Evolutionary conservation across 1,140 invertebrate genomes (phyloP).

Genomic region (Drosophila asahinai): DNA sequence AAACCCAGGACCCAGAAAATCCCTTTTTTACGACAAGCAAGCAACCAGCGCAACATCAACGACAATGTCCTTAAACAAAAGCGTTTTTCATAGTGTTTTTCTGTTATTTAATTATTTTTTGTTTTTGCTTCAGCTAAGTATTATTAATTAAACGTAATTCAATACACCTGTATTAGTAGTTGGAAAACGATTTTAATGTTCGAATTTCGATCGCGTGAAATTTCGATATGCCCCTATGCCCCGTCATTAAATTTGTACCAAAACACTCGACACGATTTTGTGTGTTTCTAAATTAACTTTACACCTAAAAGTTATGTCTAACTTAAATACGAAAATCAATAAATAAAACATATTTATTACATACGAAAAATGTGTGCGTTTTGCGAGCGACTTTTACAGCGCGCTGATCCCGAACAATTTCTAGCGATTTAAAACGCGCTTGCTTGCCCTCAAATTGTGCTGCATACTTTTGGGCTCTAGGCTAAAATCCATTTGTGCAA

Average conservation of each 20-base stretch:
- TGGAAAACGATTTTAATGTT: constrained; percentile 57
- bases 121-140: constrained; percentile 78
- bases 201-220: constrained; percentile 34
- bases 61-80: constrained; percentile 67
- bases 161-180: constrained; percentile 66
- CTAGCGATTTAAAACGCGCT: constrained; percentile 19
- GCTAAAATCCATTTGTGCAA: constrained; percentile 88
- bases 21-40: constrained; percentile 47
- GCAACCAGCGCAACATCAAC: constrained; percentile 35
- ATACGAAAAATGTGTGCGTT: constrained; percentile 17
- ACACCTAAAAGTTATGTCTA: constrained; percentile 61
- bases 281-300: constrained; percentile 68
- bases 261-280: constrained; percentile 44
- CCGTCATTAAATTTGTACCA: constrained; percentile 59
- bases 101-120: constrained; percentile 72
- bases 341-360: constrained; percentile 79
- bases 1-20: constrained; percentile 17
- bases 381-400: constrained; percentile 13
- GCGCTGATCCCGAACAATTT: neutral
- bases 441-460: neutral
- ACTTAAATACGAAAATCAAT: constrained; percentile 74
- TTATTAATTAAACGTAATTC: constrained; percentile 69
- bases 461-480: constrained; percentile 26
- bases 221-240: constrained; percentile 23
- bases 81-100: constrained; percentile 64